Evolutionary conservation across 2,888 invertebrate genomes (phyloP), one percentile per base, ranked within the genome.

Genomic region (Lucinisca nassula): DNA sequence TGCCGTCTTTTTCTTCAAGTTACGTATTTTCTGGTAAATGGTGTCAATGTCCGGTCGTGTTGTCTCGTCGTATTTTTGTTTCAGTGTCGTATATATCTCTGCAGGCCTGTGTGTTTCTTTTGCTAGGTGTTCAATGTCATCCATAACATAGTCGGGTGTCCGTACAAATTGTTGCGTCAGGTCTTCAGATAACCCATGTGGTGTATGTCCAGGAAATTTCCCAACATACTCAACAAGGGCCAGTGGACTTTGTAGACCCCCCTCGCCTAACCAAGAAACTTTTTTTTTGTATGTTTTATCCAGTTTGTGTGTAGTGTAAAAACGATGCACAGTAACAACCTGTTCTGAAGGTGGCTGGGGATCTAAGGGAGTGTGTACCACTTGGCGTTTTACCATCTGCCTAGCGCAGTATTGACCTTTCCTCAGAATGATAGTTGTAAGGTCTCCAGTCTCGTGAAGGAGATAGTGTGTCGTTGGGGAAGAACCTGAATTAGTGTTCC

Each of bases 251-350:
- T 58, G 3, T 32, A 76, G 35, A 40, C 67, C 58, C n/a, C 73
- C 58, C 27, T 77, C 73, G 0, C 55, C 78, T 21, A 78, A 51
- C 83, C 79, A 84, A n/a, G 83, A 79, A 3, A 84, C 79, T n/a
- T 38, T 38, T 0, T 79, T 79, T 21, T 79, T 84, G 61, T 79
- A 84, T 0, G 40, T 21, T 6, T 73, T 61, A 17, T 78, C 74
- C 17, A 58, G 12, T 38, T 82, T 77, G 17, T 55, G 30, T 0
- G n/a, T 32, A 10, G 76, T 70, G 24, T 83, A 78, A 58, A 30
- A 78, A 21, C 58, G n/a, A n/a, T 58, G 74, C 12, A 83, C 45
- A n/a, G 45, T 40, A 0, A 78, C 55, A 32, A 78, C 14, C 14
- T 83, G 70, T 10, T 12, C 14, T 27, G 14, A 24, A 27, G 55